Evolutionary conservation across 1,140 invertebrate species (phyloP).

Genomic region (Penaeus indicus): DNA sequence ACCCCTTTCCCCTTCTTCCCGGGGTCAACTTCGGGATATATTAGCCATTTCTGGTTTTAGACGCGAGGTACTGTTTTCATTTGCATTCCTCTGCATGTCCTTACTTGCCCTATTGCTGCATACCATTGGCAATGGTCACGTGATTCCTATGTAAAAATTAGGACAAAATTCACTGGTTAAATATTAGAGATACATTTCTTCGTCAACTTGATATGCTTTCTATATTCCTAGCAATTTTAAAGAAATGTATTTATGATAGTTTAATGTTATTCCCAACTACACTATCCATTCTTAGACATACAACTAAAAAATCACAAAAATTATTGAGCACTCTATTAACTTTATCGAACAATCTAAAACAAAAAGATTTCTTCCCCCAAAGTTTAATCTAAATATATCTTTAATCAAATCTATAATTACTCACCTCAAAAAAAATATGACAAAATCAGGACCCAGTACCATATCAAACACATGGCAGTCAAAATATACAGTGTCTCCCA

Average conservation of each 20-base stretch:
- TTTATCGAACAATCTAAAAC: too few relatives aligned
- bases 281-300: too few relatives aligned
- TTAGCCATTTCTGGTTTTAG: constrained; percentile 59
- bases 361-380: background rate
- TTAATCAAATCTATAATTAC: background rate
- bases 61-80: constrained; percentile 23
- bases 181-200: background rate
- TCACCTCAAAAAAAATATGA: background rate
- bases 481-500: constrained; percentile 51
- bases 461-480: constrained; percentile 61
- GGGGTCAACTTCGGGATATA: constrained; percentile 52
- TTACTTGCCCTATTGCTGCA: constrained; percentile 52
- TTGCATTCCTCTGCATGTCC: background rate
- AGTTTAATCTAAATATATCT: background rate
- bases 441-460: constrained; percentile 22
- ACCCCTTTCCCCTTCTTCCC: constrained; percentile 64
- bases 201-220: background rate
- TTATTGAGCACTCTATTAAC: too few relatives aligned
- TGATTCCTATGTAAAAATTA: constrained; percentile 33
- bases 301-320: too few relatives aligned
- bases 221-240: too few relatives aligned
- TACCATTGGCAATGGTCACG: constrained; percentile 62
- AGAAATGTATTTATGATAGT: too few relatives aligned
- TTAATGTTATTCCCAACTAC: too few relatives aligned
- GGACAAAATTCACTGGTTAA: background rate